phyloP scores from a whole-genome alignment of 2,888 invertebrate genomes.

The Cephus spinipes region DNA sequence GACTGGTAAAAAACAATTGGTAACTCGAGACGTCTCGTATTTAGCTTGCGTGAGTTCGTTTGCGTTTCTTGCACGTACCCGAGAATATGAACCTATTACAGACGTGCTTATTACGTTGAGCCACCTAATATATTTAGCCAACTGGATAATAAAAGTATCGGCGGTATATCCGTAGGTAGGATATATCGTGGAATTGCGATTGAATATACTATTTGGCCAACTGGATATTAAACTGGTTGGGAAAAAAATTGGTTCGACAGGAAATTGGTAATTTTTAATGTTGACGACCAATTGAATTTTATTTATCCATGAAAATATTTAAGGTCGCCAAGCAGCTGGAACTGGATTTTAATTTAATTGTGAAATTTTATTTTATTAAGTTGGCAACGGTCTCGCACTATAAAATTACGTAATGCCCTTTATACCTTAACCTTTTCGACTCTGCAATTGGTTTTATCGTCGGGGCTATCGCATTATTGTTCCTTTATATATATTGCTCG shows the following conservation, averaged over 20 bases:
- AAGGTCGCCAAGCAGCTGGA: neutral
- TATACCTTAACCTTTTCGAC: neutral
- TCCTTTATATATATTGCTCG: neutral
- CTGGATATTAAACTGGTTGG: neutral
- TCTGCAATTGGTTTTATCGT: constrained; percentile 4
- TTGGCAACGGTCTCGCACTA: neutral
- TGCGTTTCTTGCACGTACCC: neutral
- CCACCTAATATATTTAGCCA: neutral
- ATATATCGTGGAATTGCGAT: too few relatives aligned
- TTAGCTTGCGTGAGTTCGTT: neutral
- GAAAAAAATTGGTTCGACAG: neutral
- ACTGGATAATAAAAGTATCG: neutral
- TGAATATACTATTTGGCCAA: neutral
- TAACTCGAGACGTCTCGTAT: neutral
- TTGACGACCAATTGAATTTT: neutral
- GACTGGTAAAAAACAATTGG: neutral
- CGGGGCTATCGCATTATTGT: neutral
- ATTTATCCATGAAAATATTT: neutral
- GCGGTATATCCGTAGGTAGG: neutral
- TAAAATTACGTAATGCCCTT: neutral
- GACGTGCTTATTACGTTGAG: neutral
- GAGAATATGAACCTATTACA: neutral
- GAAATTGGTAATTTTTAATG: neutral
- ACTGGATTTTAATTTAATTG: neutral
- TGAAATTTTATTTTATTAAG: neutral